Base-by-base conservation (phyloP, 1,140 invertebrate genomes). In the Saxidomus purpurata region DNA sequence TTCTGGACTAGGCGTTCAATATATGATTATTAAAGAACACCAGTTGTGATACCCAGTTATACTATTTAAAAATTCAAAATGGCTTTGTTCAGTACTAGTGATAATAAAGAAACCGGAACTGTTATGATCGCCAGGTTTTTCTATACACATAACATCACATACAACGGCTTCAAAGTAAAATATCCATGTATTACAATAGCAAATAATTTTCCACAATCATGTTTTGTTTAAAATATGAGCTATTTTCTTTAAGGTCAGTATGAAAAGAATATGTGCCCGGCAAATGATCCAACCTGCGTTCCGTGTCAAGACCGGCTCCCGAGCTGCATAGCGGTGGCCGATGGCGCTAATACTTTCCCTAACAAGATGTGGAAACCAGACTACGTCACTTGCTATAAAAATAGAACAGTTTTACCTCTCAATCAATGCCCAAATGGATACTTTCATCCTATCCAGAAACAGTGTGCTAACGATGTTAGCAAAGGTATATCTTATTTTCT, bases 181-280 rank as follows among this genome's bases (percentile, higher is more conserved):
- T n/a, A n/a, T n/a, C n/a, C n/a, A n/a, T n/a, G n/a, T n/a, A n/a
- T n/a, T n/a, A n/a, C n/a, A n/a, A n/a, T n/a, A n/a, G n/a, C n/a
- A n/a, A n/a, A n/a, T n/a, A n/a, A n/a, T n/a, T n/a, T n/a, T n/a
- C n/a, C n/a, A n/a, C n/a, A n/a, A n/a, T n/a, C n/a, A n/a, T n/a
- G n/a, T n/a, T n/a, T n/a, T n/a, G n/a, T n/a, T n/a, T n/a, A n/a
- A n/a, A n/a, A n/a, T n/a, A n/a, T n/a, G n/a, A n/a, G n/a, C n/a
- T n/a, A n/a, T n/a, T 43, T 43, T 61, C n/a, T 77, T 87, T 19
- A n/a, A 92, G 91, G 91, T 90, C 87, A 90, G 83, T 92, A 92
- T 34, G 47, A 80, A 36, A 83, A 89, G 59, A 90, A 90, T 40
- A 74, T 80, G 9, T 92, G 91, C 47, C 61, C 61, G 4, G 38